These are phyloP conservation scores for Campoplex capitator DNA, from an alignment of 2,888 invertebrate genomes.

Conservation along the genomic window DNA sequence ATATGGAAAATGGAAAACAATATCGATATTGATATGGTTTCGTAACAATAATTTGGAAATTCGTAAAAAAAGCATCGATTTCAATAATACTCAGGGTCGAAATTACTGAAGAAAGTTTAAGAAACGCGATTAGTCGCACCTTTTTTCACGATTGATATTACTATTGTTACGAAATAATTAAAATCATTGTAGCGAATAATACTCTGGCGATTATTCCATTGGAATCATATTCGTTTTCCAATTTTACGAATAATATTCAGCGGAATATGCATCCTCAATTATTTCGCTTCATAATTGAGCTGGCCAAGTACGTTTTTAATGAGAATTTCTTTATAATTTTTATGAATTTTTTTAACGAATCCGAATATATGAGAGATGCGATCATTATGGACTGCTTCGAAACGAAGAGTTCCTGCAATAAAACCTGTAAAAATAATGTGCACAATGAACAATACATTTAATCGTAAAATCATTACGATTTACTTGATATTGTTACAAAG, in stretches of 20 bases:
- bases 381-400: not conserved
- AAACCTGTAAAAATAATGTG: not conserved
- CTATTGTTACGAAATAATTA: not conserved
- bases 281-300: not conserved
- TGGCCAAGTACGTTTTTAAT: not conserved
- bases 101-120: not conserved
- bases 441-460: not conserved
- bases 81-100: not conserved
- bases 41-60: not conserved
- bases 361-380: not conserved
- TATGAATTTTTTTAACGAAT: not conserved
- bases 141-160: not conserved
- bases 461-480: constrained; percentile 12
- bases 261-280: not conserved
- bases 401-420: not conserved
- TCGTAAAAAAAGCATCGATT: not conserved
- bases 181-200: not conserved
- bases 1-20: not conserved
- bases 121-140: not conserved
- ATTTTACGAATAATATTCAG: not conserved
- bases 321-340: not conserved
- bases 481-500: constrained; percentile 17
- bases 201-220: not conserved
- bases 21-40: too few relatives aligned
- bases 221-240: not conserved